Evolutionary conservation across 2,113 vertebrate species (phyloP), one percentile per base, ranked within the genome.

Genomic region (Serranochromis macrocephalus): DNA sequence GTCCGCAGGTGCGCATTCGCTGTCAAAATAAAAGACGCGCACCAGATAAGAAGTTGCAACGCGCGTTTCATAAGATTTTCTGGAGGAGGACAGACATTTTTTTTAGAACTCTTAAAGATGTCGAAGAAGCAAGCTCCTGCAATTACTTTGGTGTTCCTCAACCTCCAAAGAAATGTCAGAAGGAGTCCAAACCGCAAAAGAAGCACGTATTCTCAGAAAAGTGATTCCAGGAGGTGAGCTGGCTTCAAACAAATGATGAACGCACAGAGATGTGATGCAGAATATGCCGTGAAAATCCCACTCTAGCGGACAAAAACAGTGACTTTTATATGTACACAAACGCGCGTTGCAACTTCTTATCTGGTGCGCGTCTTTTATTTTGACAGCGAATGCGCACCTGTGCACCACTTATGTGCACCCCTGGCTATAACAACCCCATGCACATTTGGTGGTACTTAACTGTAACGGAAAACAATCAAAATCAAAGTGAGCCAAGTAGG

Each of bases 131-230:
- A 49, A 49, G 49, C 49, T 53, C 49, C 9, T 53, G 19, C 9
- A 53, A 10, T 53, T 53, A 53, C 49, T n/a, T n/a, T 53, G 49
- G 19, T 53, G 5, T n/a, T n/a, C 9, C 49, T 53, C 49, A 1
- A 53, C 49, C 49, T 53, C 49, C 49, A 53, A 53, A 53, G 9
- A 53, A n/a, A 53, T 10, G 19, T n/a, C 49, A n/a, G 19, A 53
- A 1, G 19, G 49, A 53, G 19, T 53, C 49, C 2, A 9, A n/a
- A 53, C 49, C 2, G 0, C 19, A 53, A 53, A 53, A 53, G 49
- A 53, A 53, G 19, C 9, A 0, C 0, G 0, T 53, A 53, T 53
- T 53, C 19, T 53, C 9, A 0, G 19, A 53, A 53, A 53, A 53
- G 19, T 53, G 5, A 0, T 53, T 53, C 0, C 19, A 10, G 19